A percentile compares a stretch with the other conserved stretches of the same genome.
phyloP scores from a whole-genome alignment of 1,140 invertebrate genomes.

The Calycopis cecrops region DNA sequence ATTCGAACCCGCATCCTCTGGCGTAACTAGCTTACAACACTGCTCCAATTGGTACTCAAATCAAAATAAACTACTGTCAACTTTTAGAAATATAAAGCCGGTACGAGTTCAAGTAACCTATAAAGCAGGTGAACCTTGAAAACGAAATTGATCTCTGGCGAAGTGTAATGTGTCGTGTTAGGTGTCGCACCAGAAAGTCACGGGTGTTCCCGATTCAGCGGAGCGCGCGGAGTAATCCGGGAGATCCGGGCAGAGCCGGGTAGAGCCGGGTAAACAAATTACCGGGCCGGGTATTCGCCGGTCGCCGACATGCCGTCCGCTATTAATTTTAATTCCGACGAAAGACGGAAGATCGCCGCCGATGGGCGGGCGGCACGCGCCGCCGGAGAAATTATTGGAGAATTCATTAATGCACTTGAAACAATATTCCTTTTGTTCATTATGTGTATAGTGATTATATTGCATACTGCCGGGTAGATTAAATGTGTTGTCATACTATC shows the following conservation, averaged over 20 bases:
- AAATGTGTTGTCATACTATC: too few species aligned
- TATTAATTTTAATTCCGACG: slow-evolving; percentile 69
- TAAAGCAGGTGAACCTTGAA: too few species aligned
- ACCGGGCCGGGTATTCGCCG: slow-evolving; percentile 43
- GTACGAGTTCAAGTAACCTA: too few species aligned
- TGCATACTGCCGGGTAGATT: too few species aligned
- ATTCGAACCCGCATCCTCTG: too few species aligned
- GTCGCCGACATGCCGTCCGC: slow-evolving; percentile 48
- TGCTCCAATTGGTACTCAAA: too few species aligned
- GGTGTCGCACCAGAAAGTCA: slow-evolving; percentile 43
- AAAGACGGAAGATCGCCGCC: slow-evolving; percentile 55
- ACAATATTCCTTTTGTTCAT: too few species aligned
- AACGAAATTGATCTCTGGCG: too few species aligned
- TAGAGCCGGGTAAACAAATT: slow-evolving; percentile 71
- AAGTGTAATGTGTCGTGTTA: not conserved
- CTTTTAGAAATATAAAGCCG: too few species aligned
- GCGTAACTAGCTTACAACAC: too few species aligned
- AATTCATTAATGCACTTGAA: slow-evolving; percentile 16
- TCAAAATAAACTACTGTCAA: too few species aligned
- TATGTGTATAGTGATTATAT: too few species aligned
- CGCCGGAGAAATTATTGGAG: slow-evolving; percentile 33
- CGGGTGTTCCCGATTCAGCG: slow-evolving; percentile 57
- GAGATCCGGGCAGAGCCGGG: slow-evolving; percentile 59
- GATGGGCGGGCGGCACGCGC: slow-evolving; percentile 58
- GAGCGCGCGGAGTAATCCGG: slow-evolving; percentile 64